Conservation (phyloP, 2,113 vertebrate genomes). For the Mohoua ochrocephala region DNA sequence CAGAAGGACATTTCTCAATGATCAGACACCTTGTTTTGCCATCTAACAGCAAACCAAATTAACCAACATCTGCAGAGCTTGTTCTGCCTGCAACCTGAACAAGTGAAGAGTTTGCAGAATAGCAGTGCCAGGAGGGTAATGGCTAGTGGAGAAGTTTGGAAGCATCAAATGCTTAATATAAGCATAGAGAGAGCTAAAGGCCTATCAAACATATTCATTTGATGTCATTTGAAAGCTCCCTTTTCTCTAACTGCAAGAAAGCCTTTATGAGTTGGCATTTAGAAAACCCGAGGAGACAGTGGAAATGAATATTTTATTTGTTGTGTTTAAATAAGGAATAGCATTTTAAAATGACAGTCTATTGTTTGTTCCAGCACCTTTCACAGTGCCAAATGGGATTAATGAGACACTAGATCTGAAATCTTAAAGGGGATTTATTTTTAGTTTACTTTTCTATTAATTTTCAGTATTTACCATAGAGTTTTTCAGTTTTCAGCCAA, state of each 20-base stretch:
- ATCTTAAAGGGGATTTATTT: not conserved
- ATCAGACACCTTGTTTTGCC: not conserved
- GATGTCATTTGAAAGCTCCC: not conserved
- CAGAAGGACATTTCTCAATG: not conserved
- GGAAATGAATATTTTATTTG: slow-evolving; percentile 37
- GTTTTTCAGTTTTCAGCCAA: not conserved
- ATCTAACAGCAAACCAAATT: not conserved
- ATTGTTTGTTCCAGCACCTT: not conserved
- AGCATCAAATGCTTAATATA: not conserved
- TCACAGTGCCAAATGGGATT: not conserved
- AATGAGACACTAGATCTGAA: not conserved
- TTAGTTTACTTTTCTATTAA: not conserved
- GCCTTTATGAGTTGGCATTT: not conserved
- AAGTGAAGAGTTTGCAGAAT: not conserved
- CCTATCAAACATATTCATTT: not conserved
- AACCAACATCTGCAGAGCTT: not conserved
- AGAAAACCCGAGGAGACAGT: not conserved
- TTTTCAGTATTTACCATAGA: not conserved
- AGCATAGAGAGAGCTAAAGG: not conserved
- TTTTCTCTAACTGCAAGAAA: slow-evolving; percentile 19
- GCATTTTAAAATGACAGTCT: not conserved
- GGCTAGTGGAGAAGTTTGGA: not conserved
- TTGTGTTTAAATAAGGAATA: not conserved
- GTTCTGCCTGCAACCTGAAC: not conserved
- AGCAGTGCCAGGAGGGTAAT: not conserved